Conservation (phyloP, 2,888 invertebrate genomes). For the Allophyes oxyacanthae region DNA sequence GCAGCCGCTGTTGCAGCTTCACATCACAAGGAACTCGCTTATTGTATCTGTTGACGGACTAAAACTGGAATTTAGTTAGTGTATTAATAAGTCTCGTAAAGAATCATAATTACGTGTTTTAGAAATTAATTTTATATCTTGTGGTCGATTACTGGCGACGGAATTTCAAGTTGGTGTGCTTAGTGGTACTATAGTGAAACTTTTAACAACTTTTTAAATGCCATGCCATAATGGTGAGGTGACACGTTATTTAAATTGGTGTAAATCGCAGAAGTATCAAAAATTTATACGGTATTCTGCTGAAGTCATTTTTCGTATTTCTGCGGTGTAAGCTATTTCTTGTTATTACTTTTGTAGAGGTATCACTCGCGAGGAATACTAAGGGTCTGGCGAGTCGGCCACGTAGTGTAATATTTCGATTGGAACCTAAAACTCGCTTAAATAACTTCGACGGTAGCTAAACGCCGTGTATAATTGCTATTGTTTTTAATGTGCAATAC, state of each 20-base stretch:
- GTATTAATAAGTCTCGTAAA: constrained; percentile 61
- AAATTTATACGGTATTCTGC: constrained; percentile 14
- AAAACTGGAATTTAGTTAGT: constrained; percentile 74
- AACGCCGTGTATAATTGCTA: constrained; percentile 52
- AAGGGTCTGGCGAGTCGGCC: constrained; percentile 50
- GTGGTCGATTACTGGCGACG: constrained; percentile 53
- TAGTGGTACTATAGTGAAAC: constrained; percentile 54
- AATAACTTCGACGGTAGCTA: constrained; percentile 55
- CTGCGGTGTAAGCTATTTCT: constrained; percentile 37
- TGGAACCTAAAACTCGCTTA: constrained; percentile 63
- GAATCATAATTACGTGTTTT: constrained; percentile 55
- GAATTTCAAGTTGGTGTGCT: constrained; percentile 51
- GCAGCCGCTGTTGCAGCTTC: constrained; percentile 24
- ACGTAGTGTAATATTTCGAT: constrained; percentile 59
- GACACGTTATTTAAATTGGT: constrained; percentile 51
- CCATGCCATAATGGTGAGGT: constrained; percentile 29
- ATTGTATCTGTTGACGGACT: constrained; percentile 50
- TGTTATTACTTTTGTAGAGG: constrained; percentile 56
- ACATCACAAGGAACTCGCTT: constrained; percentile 27
- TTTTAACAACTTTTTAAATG: constrained; percentile 49
- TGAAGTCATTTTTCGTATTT: constrained; percentile 31
- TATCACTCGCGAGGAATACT: constrained; percentile 54
- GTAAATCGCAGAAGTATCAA: constrained; percentile 42
- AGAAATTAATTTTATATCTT: constrained; percentile 60
- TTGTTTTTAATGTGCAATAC: constrained; percentile 53